Base-by-base conservation (phyloP, 2,888 invertebrate genomes). In the Ichneumoninae sp. region DNA sequence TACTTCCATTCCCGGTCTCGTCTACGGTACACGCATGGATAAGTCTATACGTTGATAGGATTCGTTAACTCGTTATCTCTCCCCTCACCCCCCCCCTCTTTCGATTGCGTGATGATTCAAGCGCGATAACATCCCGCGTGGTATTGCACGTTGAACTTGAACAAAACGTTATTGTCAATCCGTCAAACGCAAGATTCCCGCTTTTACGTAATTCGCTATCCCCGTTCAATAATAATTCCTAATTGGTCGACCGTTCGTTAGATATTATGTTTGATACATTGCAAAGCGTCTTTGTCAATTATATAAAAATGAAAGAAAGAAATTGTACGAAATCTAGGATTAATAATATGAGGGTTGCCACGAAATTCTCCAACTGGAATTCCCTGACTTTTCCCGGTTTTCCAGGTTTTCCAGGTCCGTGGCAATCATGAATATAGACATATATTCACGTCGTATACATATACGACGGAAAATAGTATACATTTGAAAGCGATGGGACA, bases 121-220 rank as follows among this genome's bases (percentile, higher is more conserved):
- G 60, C 62, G 62, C 50, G 47, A 33, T 65, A 65, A 65, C 65
- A 75, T 62, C 16, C 62, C 47, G 33, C 33, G 47, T 8, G 33
- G n/a, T 50, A 62, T 62, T 62, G 50, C 33, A 62, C 62, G 19
- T 65, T 50, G 62, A 75, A 75, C 74, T 65, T 44, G 52, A 75
- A 65, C 74, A 50, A 50, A 75, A 30, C 65, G 44, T 75, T 75
- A 75, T 75, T 75, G 74, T 75, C 30, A 22, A 75, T 65, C 50
- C 50, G 74, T 75, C 74, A 65, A 50, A 33, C 8, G 62, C 74
- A 75, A 50, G n/a, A 22, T 26, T 13, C 30, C 30, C n/a, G 74
- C 50, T 36, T 50, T 65, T 75, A 50, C 74, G 65, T 65, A 75
- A 75, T 50, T 19, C 22, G 26, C 44, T 26, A 26, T 22, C 57